Conservation (phyloP, 2,797 vertebrate genomes). For the Bucorvus abyssinicus region DNA sequence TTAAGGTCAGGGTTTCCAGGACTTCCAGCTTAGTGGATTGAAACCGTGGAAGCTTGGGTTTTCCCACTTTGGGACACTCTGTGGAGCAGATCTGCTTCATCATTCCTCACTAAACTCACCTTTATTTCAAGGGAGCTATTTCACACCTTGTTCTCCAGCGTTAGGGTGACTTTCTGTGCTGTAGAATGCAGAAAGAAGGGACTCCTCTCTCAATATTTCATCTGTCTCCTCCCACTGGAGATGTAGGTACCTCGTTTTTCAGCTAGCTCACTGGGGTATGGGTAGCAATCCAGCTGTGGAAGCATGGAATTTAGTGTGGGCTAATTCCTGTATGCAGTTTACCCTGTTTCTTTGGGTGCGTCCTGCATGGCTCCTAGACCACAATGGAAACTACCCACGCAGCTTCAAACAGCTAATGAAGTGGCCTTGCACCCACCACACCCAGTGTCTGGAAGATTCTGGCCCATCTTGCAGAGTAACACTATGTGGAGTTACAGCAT, state of each 20-base stretch:
- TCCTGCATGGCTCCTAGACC: conserved; percentile 54
- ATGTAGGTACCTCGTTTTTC: not conserved
- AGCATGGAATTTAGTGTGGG: conserved; percentile 2
- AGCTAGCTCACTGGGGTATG: not conserved
- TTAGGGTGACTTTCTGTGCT: not conserved
- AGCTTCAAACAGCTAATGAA: conserved; percentile 64
- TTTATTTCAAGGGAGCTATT: not conserved
- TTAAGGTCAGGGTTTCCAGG: not conserved
- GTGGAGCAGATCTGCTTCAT: not conserved
- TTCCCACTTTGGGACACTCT: not conserved
- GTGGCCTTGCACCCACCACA: conserved; percentile 56
- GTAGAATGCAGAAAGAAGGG: not conserved
- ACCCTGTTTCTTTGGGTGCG: conserved; percentile 50
- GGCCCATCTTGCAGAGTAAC: conserved; percentile 44
- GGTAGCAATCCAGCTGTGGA: conserved; percentile 3
- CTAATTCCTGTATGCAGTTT: conserved; percentile 34
- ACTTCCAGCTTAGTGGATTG: not conserved
- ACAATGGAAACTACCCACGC: conserved; percentile 66
- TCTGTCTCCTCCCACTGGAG: not conserved
- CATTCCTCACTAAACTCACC: not conserved
- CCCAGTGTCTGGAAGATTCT: conserved; percentile 59
- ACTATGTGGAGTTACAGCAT: conserved; percentile 41
- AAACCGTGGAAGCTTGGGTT: not conserved
- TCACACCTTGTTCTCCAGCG: not conserved
- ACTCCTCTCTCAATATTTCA: not conserved